Evolutionary conservation across 64 coral and sea anemone species (phyloP), one percentile per base, ranked within the genome.

Genomic region (Astreopora myriophthalma): DNA sequence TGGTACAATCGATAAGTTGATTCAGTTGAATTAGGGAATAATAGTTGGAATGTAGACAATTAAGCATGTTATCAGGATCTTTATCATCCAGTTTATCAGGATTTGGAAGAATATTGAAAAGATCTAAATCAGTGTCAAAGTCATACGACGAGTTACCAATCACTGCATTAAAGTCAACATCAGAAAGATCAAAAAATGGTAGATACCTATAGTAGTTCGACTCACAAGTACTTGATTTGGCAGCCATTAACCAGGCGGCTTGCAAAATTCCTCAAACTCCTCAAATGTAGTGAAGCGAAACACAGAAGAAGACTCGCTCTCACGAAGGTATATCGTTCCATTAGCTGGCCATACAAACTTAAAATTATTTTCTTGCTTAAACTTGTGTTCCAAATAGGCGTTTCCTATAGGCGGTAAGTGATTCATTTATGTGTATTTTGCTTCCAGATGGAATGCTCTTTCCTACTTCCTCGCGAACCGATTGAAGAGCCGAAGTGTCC

Each of bases 181-280:
- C n/a, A n/a, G 28, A 28, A 31, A 71, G 29, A 71, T 71, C 31
- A 17, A 71, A 71, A 71, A 71, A 31, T 29, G 69, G 25, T 31
- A 71, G 69, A 6, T 71, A 71, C 69, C 26, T 16, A 71, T 26
- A 71, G 69, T 31, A 33, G 69, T 71, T 71, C 69, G 27, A 71
- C 29, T 71, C 69, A 36, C 69, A 71, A 71, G 69, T 31, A 71
- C 69, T 71, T 71, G 40, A 71, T 71, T 71, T 71, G 8, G 69
- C 29, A 71, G 69, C 69, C 69, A 71, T 71, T 71, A 71, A 71
- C 69, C 69, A 33, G 27, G 69, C 69, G 5, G 69, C 69, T 71
- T 71, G 9, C 69, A 71, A 71, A 82, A 91, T 3, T 91, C 89
- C 51, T 91, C 63, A 82, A 91, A 91, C 36, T 80, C 29, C 64